Conservation (phyloP, 2,888 invertebrate genomes). For the Tetragonisca angustula region DNA sequence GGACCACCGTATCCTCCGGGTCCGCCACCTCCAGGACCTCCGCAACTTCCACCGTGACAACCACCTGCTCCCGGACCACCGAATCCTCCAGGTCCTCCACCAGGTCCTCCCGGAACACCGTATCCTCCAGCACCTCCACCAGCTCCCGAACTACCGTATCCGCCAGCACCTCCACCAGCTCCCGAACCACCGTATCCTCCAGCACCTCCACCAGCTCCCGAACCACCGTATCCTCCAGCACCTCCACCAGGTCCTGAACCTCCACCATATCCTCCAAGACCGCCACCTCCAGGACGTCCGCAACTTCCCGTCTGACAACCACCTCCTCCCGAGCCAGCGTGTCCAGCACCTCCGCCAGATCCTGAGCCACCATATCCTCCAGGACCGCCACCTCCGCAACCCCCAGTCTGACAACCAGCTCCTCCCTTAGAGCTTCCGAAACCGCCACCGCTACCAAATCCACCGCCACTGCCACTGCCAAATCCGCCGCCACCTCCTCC, state of each 20-base stretch:
- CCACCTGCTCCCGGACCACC: conserved; percentile 28
- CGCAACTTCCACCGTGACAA: neutral
- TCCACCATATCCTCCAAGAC: conserved; percentile 36
- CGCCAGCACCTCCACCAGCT: conserved; percentile 22
- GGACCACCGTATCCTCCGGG: conserved; percentile 19
- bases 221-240: conserved; percentile 36
- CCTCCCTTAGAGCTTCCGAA: conserved; percentile 49
- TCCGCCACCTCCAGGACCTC: conserved; percentile 1
- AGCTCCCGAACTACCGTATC: conserved; percentile 26
- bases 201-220: conserved; percentile 16
- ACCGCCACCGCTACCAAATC: conserved; percentile 31
- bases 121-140: conserved; percentile 23
- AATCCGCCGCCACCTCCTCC: conserved; percentile 33
- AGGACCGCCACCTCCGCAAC: neutral
- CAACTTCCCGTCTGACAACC: conserved; percentile 12
- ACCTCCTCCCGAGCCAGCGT: conserved; percentile 25
- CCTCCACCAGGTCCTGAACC: neutral
- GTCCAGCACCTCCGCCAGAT: neutral
- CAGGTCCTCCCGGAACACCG: conserved; percentile 28
- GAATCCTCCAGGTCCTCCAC: conserved; percentile 6
- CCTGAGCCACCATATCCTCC: neutral
- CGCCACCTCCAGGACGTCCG: conserved; percentile 15
- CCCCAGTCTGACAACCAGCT: conserved; percentile 52
- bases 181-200: conserved; percentile 36
- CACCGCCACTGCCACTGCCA: conserved; percentile 33